Conservation (phyloP, 2,113 vertebrate genomes). For the Eulemur macaco region DNA sequence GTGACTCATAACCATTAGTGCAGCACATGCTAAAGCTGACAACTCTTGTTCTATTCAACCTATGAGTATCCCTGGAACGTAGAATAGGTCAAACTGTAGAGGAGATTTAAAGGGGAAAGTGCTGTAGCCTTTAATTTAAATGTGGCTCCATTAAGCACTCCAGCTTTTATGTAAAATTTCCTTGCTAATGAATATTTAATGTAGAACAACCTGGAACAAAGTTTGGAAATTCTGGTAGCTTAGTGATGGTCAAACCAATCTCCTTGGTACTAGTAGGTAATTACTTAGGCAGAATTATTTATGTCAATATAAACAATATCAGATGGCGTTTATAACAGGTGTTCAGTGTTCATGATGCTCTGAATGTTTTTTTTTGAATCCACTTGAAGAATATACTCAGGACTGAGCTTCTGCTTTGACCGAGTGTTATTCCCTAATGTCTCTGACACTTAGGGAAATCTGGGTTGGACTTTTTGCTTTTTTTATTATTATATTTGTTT, state of each 20-base stretch:
- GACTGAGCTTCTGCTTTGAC: not conserved
- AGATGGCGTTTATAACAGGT: not conserved
- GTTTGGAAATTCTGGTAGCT: not conserved
- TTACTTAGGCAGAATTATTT: not conserved
- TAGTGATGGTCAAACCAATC: not conserved
- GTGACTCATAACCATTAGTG: conserved; percentile 36
- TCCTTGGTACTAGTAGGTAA: not conserved
- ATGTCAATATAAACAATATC: not conserved
- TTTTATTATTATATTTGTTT: conserved; percentile 7
- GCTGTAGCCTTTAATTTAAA: not conserved
- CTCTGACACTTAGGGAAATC: not conserved
- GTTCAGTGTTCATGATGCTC: not conserved
- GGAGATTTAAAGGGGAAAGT: not conserved
- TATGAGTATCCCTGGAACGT: not conserved
- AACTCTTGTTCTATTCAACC: not conserved
- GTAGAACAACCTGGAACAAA: not conserved
- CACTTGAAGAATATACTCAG: not conserved
- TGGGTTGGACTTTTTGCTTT: not conserved
- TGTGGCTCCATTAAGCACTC: not conserved
- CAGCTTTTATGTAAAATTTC: not conserved
- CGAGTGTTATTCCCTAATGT: not conserved
- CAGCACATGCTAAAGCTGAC: not conserved
- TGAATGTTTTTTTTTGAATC: conserved; percentile 31
- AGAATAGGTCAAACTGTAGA: not conserved
- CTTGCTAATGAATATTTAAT: not conserved